Evolutionary conservation across 2,797 vertebrate species (phyloP).

Genomic region (Sphenodon punctatus): DNA sequence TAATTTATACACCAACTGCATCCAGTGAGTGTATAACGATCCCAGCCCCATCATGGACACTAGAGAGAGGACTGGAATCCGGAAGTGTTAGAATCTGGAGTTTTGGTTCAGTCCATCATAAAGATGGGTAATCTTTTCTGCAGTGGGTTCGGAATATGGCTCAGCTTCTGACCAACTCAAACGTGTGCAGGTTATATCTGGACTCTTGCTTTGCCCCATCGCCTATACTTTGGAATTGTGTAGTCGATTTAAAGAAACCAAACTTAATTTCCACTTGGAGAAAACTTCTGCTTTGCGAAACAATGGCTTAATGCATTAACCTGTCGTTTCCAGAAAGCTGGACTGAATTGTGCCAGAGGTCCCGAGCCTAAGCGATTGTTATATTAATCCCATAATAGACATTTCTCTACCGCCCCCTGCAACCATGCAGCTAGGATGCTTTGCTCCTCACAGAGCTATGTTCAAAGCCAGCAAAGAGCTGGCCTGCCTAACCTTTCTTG

Average conservation of each 20-base stretch:
- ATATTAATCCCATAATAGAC: conserved; percentile 9
- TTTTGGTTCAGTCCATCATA: neutral
- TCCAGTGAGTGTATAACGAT: neutral
- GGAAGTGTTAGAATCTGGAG: neutral
- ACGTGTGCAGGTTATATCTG: neutral
- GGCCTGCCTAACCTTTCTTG: neutral
- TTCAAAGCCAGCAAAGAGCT: neutral
- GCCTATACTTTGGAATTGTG: neutral
- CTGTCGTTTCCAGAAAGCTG: neutral
- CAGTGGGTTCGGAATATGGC: neutral
- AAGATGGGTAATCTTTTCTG: neutral
- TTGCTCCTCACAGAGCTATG: neutral
- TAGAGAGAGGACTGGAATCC: neutral
- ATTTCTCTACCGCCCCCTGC: neutral
- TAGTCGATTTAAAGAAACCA: neutral
- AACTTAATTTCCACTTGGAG: neutral
- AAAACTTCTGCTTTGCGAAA: neutral
- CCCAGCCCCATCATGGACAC: neutral
- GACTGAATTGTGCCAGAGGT: neutral
- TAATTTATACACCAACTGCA: too few relatives aligned
- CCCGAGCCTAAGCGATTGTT: neutral
- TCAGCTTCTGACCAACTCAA: neutral
- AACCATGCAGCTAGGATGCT: neutral
- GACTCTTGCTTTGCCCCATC: neutral
- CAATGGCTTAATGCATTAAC: neutral